Base-by-base conservation (phyloP, 2,888 invertebrate species). In the Ganaspis brasiliensis region DNA sequence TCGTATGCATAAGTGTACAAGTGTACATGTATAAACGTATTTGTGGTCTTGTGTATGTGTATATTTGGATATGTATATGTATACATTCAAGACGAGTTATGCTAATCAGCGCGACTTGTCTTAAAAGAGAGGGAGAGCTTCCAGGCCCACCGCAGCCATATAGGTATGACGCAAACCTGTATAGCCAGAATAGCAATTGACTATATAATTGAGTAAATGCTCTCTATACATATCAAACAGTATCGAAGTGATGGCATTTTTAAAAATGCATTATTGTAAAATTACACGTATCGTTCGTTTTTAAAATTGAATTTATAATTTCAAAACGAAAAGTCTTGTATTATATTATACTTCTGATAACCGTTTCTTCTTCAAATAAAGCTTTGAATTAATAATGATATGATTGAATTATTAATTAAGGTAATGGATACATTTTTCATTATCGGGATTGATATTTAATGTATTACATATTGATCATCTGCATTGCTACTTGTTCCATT, bases 51-150 rank as follows among this genome's bases (percentile, higher is more conserved):
- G 31, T 31, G 31, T 31, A 31, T 31, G 31, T 49, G n/a, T 49
- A n/a, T 49, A n/a, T n/a, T 9, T 52, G 16, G 16, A 52, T 52
- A n/a, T 49, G 19, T 9, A 52, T 52, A 19, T 52, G 19, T 19
- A 52, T 52, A 52, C 49, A n/a, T 35, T 12, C 61, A 37, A 61
- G 61, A 61, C 61, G 61, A 61, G 61, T 61, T 61, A 61, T 61
- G 61, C 61, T 61, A 61, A 61, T 61, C 19, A 37, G 61, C 37
- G 61, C 37, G 37, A 61, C 61, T 61, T 37, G 61, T 19, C 61
- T 61, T 37, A 26, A 40, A 61, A 31, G 37, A 21, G 37, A 61
- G 21, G 61, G 37, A 61, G 21, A 61, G 19, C 56, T 56, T 26
- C 26, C 26, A 19, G 12, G 61, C 19, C 19, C 59, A 61, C 19